phyloP scores from a whole-genome alignment of 37 sponge, comb jelly and placozoan genomes.

The Halichondria panicea region DNA sequence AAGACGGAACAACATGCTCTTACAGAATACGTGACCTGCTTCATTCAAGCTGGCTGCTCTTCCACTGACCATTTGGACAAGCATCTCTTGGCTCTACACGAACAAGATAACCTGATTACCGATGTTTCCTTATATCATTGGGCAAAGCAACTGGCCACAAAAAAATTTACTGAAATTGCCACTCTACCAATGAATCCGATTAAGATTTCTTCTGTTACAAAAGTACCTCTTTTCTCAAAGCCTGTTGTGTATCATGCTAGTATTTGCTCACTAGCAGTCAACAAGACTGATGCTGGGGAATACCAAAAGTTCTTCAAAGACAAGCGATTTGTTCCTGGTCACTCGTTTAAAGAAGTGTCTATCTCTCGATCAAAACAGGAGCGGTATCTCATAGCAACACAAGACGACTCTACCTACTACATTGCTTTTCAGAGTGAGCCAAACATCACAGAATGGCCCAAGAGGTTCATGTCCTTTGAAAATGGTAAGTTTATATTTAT shows the following conservation, averaged over 20 bases:
- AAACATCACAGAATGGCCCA: constrained; percentile 17
- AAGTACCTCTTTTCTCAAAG: background rate
- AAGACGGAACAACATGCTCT: too few species aligned
- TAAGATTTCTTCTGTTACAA: background rate
- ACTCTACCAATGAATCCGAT: background rate
- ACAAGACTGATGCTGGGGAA: background rate
- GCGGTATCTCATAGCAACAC: background rate
- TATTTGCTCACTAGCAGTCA: constrained; percentile 1
- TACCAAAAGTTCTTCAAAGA: constrained; percentile 4
- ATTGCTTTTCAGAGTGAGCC: constrained; percentile 39
- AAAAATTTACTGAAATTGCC: background rate
- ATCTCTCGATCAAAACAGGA: background rate
- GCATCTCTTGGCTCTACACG: background rate
- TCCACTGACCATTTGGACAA: background rate
- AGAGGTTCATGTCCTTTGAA: constrained; percentile 9
- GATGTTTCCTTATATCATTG: background rate
- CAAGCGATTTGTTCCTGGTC: background rate
- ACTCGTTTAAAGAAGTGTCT: background rate
- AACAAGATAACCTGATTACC: background rate
- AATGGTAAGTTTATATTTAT: constrained; percentile 10
- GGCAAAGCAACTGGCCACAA: background rate
- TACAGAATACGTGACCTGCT: too few species aligned
- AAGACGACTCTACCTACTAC: background rate
- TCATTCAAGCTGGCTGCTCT: too few species aligned
- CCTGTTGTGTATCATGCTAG: constrained; percentile 9